Percentiles rank a stretch among this genome's conserved stretches.
These are phyloP conservation scores for Zosterops borbonicus DNA, from an alignment of 2,113 vertebrate species.

Conservation along the genomic window DNA sequence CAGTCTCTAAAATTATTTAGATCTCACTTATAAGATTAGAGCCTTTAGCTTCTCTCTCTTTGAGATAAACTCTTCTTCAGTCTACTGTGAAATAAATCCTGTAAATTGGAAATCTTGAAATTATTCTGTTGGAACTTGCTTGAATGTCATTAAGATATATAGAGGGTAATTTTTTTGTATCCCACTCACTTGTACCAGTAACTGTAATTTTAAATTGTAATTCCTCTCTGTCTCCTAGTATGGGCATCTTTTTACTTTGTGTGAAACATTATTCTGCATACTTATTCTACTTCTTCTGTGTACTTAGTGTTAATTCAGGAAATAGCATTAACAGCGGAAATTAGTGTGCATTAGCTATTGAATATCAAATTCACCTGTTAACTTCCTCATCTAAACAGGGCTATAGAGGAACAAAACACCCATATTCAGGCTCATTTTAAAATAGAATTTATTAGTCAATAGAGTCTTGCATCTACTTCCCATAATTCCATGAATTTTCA, in stretches of 20 bases:
- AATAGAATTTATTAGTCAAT: neutral
- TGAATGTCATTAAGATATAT: neutral
- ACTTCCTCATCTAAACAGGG: constrained; percentile 36
- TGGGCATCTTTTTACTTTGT: neutral
- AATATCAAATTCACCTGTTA: constrained; percentile 43
- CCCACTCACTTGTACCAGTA: neutral
- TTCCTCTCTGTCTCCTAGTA: neutral
- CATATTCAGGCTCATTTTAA: neutral
- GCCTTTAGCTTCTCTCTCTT: neutral
- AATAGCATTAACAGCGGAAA: constrained; percentile 41
- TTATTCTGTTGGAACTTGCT: neutral
- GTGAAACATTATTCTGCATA: neutral
- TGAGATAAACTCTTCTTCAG: neutral
- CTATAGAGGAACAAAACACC: neutral
- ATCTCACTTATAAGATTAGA: neutral
- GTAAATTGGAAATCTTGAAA: neutral
- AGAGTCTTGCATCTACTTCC: neutral
- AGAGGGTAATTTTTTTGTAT: neutral
- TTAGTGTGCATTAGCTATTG: constrained; percentile 25
- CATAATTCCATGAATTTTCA: neutral
- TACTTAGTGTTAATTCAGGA: constrained; percentile 11
- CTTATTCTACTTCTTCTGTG: neutral
- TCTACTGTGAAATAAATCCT: neutral
- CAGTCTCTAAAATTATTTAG: neutral
- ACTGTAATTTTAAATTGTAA: neutral